Evolutionary conservation across 2,113 vertebrate species (phyloP).

Genomic region (Pachyramphus minor): DNA sequence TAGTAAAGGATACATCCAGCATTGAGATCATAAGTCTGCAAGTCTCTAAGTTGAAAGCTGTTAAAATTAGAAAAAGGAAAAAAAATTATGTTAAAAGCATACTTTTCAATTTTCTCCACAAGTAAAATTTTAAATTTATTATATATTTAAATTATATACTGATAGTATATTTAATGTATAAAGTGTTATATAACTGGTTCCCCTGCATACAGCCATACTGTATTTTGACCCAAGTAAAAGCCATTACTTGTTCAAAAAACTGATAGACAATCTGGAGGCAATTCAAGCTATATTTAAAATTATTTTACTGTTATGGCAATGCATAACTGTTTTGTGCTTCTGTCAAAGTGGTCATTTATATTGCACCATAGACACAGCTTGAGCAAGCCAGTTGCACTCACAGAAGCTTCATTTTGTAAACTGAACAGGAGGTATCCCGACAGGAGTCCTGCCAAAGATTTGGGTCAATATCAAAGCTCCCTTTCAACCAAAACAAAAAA

Average conservation of each 20-base stretch:
- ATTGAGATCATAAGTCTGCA: conserved; percentile 95
- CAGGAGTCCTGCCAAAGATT: neutral
- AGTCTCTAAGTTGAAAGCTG: conserved; percentile 94
- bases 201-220: neutral
- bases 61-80: conserved; percentile 25
- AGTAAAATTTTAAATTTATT: neutral
- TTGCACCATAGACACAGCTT: neutral
- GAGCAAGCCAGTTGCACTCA: neutral
- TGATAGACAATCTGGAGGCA: neutral
- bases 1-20: conserved; percentile 93
- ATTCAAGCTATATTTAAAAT: neutral
- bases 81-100: neutral
- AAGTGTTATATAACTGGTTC: neutral
- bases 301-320: neutral
- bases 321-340: neutral
- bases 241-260: neutral
- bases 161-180: neutral
- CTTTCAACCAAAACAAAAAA: neutral
- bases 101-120: neutral
- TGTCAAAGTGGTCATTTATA: neutral
- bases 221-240: neutral
- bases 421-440: neutral
- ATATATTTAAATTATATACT: neutral
- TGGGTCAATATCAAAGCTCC: neutral
- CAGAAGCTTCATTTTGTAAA: neutral